These are phyloP conservation scores for Epinephelus coioides DNA, from an alignment of 2,797 vertebrate genomes.

Conservation along the genomic window DNA sequence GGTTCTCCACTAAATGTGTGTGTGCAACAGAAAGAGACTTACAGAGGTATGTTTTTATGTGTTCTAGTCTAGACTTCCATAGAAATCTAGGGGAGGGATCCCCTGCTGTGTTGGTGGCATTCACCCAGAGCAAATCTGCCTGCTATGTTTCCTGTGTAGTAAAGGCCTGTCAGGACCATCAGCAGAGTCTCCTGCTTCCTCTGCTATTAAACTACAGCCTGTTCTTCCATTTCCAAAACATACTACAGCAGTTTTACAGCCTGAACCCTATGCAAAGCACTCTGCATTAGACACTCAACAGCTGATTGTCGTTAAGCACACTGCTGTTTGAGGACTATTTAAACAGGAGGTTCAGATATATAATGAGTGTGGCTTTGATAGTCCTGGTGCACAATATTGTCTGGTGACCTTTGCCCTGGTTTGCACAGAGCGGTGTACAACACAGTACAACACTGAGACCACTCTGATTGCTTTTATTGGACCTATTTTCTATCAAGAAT, in stretches of 20 bases:
- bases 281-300: neutral
- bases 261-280: neutral
- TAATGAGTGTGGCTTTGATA: no score
- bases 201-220: neutral
- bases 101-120: neutral
- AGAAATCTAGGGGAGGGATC: neutral
- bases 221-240: neutral
- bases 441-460: neutral
- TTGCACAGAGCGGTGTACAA: neutral
- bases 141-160: neutral
- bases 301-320: no score
- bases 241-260: no score
- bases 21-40: neutral
- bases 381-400: neutral
- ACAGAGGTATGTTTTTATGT: neutral
- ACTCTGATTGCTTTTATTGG: neutral
- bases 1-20: neutral
- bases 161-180: neutral
- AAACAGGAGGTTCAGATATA: neutral
- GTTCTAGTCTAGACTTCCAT: constrained; percentile 9
- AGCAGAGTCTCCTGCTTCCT: neutral
- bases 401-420: neutral
- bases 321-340: neutral
- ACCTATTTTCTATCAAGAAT: neutral
- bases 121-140: neutral